A percentile compares a stretch with the other conserved stretches of the same genome.
Conservation (phyloP, 2,113 vertebrate genomes). For the Cricetomys ansorgei region DNA sequence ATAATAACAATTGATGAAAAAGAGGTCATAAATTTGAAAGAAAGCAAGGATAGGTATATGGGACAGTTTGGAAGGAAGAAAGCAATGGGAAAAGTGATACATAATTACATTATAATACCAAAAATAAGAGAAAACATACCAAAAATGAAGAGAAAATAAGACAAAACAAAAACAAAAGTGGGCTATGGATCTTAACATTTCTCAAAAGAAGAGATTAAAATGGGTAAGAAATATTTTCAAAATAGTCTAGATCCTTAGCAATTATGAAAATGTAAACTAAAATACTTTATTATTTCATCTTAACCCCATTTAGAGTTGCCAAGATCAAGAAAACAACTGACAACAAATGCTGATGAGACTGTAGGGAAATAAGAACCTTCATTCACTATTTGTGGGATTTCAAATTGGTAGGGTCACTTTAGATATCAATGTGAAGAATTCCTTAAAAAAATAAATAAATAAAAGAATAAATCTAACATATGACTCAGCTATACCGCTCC, state of each 20-base stretch:
- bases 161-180: neutral
- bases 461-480: neutral
- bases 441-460: neutral
- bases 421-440: neutral
- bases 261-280: neutral
- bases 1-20: neutral
- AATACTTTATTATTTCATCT: neutral
- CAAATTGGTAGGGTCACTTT: neutral
- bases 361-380: neutral
- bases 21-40: neutral
- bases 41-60: neutral
- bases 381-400: neutral
- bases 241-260: neutral
- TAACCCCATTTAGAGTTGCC: neutral
- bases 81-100: neutral
- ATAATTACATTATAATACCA: neutral
- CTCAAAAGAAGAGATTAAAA: neutral
- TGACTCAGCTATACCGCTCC: neutral
- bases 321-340: neutral
- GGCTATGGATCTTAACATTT: neutral
- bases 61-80: neutral
- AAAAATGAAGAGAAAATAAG: no score
- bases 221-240: neutral
- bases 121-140: neutral
- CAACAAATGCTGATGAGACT: neutral